Base-by-base conservation (phyloP, 2,888 invertebrate species). In the Lithophane leautieri region DNA sequence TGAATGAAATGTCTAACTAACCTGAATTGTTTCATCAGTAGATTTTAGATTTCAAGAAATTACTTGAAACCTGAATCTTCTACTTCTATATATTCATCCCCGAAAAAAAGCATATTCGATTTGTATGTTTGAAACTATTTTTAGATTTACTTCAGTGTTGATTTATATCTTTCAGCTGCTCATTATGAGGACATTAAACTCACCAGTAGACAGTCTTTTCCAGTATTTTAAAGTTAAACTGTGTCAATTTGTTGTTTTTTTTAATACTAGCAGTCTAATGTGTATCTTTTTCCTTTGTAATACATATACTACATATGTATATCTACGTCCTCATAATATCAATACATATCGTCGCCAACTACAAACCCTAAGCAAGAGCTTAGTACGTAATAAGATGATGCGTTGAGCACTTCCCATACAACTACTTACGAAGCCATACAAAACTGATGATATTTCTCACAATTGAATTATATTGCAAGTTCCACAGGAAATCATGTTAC, bases 381-480 rank as follows among this genome's bases (percentile, higher is more conserved):
- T 73, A 81, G 58, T 73, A 73, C 72, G 79, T 67, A 78, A 80
- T 85, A 74, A 81, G 66, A 34, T n/a, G 52, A 76, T 75, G 58
- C 70, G 42, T 25, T 22, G 56, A 68, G 25, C 85, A 84, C 85
- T 83, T 83, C 85, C 70, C 61, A 65, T 81, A 73, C 84, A 71
- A 54, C 52, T 73, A 60, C 82, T 80, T 84, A 80, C 0, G 85
- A 83, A 81, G 82, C 83, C 83, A n/a, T 76, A 83, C 52, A 56
- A 58, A 47, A 58, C 52, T 68, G 73, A 83, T 84, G 58, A 83
- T 83, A 76, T 83, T 83, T 84, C 68, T 61, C 61, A 83, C 85
- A 83, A 83, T 83, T 83, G 28, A 84, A 83, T 81, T 83, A 83
- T 81, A 81, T 71, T 60, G 54, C 16, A 54, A 34, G 52, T 84